Evolutionary conservation across 2,797 vertebrate species (phyloP).

Genomic region (Falco peregrinus): DNA sequence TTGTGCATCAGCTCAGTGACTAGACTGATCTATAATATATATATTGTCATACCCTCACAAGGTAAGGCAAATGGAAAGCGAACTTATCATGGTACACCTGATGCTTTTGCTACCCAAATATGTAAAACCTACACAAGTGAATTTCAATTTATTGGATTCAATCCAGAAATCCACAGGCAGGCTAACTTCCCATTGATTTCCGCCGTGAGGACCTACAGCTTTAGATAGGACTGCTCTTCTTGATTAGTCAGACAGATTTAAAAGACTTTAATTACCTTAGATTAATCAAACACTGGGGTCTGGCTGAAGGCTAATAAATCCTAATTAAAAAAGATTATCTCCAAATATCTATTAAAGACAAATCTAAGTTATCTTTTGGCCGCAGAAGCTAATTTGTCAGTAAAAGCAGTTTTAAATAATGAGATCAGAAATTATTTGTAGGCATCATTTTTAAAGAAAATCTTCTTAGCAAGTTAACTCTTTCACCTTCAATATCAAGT

Average conservation of each 20-base stretch:
- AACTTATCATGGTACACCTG: neutral
- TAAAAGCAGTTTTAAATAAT: conserved; percentile 55
- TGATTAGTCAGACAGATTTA: conserved; percentile 41
- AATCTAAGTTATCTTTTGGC: conserved; percentile 26
- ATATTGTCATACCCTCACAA: neutral
- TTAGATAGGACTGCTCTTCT: neutral
- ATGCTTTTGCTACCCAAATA: neutral
- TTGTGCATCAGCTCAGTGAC: neutral
- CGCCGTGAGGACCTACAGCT: neutral
- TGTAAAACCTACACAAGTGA: neutral
- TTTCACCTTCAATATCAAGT: neutral
- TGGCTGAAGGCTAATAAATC: conserved; percentile 49
- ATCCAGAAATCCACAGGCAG: neutral
- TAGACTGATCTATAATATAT: neutral
- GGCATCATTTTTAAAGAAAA: neutral
- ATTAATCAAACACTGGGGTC: conserved; percentile 32
- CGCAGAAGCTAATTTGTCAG: conserved; percentile 4
- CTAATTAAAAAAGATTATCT: conserved; percentile 56
- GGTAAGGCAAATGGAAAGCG: neutral
- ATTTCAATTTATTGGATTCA: neutral
- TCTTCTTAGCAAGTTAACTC: neutral
- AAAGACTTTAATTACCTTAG: conserved; percentile 48
- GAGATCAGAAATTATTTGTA: conserved; percentile 9
- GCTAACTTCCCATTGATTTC: neutral
- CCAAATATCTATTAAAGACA: conserved; percentile 25